Evolutionary conservation across 2,888 invertebrate species (phyloP).

Genomic region (Philopedon plagiatum): DNA sequence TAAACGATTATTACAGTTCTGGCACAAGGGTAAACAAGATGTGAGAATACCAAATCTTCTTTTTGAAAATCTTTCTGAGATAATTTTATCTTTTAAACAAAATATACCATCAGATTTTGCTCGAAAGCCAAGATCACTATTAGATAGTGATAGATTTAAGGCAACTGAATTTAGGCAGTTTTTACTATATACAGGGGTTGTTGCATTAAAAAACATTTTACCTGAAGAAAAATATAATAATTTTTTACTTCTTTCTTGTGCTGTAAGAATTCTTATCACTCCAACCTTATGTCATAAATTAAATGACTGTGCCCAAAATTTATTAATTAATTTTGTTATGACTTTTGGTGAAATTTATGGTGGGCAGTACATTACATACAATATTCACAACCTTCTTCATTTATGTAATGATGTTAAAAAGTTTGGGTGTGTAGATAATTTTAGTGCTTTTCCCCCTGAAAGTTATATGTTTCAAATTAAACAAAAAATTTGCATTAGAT

Average conservation of each 20-base stretch:
- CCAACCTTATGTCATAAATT: slow-evolving; percentile 27
- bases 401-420: slow-evolving; percentile 51
- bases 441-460: slow-evolving; percentile 54
- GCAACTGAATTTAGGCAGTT: slow-evolving; percentile 21
- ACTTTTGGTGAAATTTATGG: slow-evolving; percentile 51
- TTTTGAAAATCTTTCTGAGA: not conserved
- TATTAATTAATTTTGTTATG: slow-evolving; percentile 52
- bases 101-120: slow-evolving; percentile 3
- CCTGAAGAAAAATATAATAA: slow-evolving; percentile 45
- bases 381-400: slow-evolving; percentile 54
- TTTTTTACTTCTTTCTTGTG: slow-evolving; percentile 51
- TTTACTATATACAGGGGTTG: slow-evolving; percentile 47
- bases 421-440: slow-evolving; percentile 53
- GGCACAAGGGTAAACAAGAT: not conserved
- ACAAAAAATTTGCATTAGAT: slow-evolving; percentile 49
- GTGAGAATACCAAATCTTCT: not conserved
- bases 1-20: slow-evolving; percentile 15
- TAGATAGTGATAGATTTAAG: slow-evolving; percentile 12
- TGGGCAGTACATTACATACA: slow-evolving; percentile 50
- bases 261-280: slow-evolving; percentile 51
- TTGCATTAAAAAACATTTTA: slow-evolving; percentile 53
- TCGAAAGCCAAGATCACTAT: slow-evolving; percentile 16
- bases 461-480: slow-evolving; percentile 46
- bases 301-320: slow-evolving; percentile 48
- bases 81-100: not conserved